Evolutionary conservation across 2,888 invertebrate genomes (phyloP).

Genomic region (Hirtodrosophila alboralis): DNA sequence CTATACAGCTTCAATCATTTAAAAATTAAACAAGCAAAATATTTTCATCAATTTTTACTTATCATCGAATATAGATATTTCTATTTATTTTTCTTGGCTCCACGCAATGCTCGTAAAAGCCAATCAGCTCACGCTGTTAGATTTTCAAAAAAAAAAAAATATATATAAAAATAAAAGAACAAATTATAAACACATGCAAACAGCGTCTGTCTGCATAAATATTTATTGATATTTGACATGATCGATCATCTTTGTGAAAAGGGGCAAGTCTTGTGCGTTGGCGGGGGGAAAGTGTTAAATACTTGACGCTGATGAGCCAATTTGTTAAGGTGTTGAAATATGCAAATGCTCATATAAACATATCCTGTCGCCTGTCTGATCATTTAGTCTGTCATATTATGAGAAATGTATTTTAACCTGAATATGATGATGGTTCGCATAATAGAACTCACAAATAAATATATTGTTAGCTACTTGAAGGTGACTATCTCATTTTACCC

Average conservation of each 20-base stretch:
- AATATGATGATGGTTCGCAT: too few relatives aligned
- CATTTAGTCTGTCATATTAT: slow-evolving; percentile 41
- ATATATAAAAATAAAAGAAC: slow-evolving; percentile 2
- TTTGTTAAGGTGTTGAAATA: slow-evolving; percentile 72
- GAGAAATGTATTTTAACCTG: slow-evolving; percentile 5
- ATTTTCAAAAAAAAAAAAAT: slow-evolving; percentile 4
- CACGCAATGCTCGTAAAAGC: slow-evolving; percentile 52
- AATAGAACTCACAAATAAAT: too few relatives aligned
- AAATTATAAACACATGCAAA: slow-evolving; percentile 41
- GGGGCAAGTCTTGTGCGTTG: not conserved
- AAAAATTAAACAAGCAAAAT: slow-evolving; percentile 4
- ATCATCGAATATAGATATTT: too few relatives aligned
- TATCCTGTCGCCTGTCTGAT: slow-evolving; percentile 37
- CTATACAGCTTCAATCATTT: not conserved
- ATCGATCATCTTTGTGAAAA: slow-evolving; percentile 56
- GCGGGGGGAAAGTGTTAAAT: slow-evolving; percentile 41
- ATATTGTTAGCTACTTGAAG: slow-evolving; percentile 9
- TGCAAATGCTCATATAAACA: slow-evolving; percentile 52
- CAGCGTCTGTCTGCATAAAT: slow-evolving; percentile 56
- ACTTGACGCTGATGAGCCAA: slow-evolving; percentile 52
- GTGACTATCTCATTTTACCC: not conserved
- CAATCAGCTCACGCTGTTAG: slow-evolving; percentile 51
- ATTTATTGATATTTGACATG: slow-evolving; percentile 71
- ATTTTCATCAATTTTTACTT: slow-evolving; percentile 40
- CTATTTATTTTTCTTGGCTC: slow-evolving; percentile 38